Evolutionary conservation across 2,113 vertebrate genomes (phyloP).

Genomic region (Anthoscopus minutus): DNA sequence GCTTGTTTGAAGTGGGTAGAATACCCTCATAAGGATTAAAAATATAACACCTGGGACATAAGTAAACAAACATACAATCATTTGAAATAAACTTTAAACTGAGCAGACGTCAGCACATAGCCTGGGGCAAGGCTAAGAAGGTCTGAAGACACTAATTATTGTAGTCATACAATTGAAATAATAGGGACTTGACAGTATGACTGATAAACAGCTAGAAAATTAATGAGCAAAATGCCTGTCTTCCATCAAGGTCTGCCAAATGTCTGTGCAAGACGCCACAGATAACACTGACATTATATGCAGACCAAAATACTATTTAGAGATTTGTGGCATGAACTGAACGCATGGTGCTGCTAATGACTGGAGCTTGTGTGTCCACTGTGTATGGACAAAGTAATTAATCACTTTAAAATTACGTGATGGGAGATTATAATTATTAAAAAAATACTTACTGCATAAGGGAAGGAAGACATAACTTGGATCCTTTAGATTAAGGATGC

Average conservation of each 20-base stretch:
- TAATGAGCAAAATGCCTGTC: not conserved
- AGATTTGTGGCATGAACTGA: slow-evolving; percentile 1
- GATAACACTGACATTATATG: not conserved
- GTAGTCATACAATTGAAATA: slow-evolving; percentile 7
- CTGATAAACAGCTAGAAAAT: slow-evolving; percentile 24
- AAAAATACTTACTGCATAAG: not conserved
- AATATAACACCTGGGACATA: not conserved
- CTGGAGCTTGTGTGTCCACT: not conserved
- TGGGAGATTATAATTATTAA: not conserved
- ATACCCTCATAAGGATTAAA: not conserved
- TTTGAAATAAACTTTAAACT: slow-evolving; percentile 4
- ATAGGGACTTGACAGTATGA: not conserved
- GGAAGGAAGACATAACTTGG: not conserved
- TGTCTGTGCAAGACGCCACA: not conserved
- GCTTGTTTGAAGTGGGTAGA: not conserved
- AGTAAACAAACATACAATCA: not conserved
- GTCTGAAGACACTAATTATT: slow-evolving; percentile 17
- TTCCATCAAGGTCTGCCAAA: not conserved
- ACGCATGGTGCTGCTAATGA: not conserved
- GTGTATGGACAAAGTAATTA: not conserved
- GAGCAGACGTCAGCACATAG: not conserved
- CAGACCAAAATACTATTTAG: not conserved
- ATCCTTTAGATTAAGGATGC: not conserved
- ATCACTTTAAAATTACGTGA: not conserved
- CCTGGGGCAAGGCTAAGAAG: not conserved